Base-by-base conservation (phyloP, 2,113 vertebrate genomes). In the Phyllopteryx taeniolatus region DNA sequence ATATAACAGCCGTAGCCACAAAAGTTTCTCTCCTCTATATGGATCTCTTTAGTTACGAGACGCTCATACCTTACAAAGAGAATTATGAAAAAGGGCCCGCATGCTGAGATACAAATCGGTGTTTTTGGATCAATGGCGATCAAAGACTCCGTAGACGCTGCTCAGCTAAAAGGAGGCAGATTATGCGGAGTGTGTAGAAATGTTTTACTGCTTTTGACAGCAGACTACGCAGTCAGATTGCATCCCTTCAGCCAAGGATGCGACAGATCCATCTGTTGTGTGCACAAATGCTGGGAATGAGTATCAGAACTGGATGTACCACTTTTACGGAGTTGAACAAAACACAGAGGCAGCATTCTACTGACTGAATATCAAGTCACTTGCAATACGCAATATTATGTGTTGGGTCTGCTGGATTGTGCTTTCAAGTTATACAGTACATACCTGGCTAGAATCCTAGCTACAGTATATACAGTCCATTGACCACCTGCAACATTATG, bases 201-300 rank as follows among this genome's bases (percentile, higher is more conserved):
- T 81, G 73, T 86, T 84, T 83, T 35, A 81, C 74, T 79, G 83
- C 70, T 77, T 87, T 66, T 84, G 71, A 85, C 73, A 71, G 75
- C 53, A 11, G 54, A 83, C 75, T 77, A 79, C 47, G 63, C 47
- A 8, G 73, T 80, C 77, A 22, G 76, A 86, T 62, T 79, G 85
- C 70, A 71, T 72, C 75, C 73, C 74, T 72, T 76, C 79, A 77
- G 87, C 88, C 87, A 87, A 85, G 78, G 83, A 79, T 74, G 81
- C 77, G 80, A 75, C 86, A 80, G 71, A 89, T 89, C 88, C 86
- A 87, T 87, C 86, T 91, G 88, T 68, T 87, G 86, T 85, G 83
- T 81, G 82, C 22, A 64, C 79, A 81, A 76, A 82, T 53, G 79
- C 72, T 85, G 78, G 79, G 74, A 88, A 78, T 79, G 76, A 84